A percentile compares a stretch with the other conserved stretches of the same genome.
phyloP scores from a whole-genome alignment of 2,797 vertebrate species.

The Oreochromis mossambicus region DNA sequence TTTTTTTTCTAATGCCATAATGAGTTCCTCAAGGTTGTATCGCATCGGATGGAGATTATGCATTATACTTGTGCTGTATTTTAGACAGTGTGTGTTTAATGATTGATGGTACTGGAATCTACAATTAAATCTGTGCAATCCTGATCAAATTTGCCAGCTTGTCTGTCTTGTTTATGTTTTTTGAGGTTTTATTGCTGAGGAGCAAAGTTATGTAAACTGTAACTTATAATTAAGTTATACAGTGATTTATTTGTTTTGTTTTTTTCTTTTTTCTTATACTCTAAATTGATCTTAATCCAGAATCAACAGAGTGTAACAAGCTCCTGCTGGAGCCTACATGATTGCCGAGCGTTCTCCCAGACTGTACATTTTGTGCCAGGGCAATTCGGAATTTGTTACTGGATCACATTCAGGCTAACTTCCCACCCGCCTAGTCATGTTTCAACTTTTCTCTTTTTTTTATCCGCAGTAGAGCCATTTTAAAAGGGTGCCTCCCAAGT shows the following conservation, averaged over 20 bases:
- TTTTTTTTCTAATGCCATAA: slow-evolving; percentile 19
- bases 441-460: background rate
- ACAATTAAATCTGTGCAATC: slow-evolving; percentile 57
- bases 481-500: slow-evolving; percentile 21
- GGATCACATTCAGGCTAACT: slow-evolving; percentile 34
- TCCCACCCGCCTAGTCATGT: slow-evolving; percentile 51
- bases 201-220: background rate
- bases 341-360: background rate
- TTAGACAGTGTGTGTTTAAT: background rate
- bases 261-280: background rate
- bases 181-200: slow-evolving; percentile 1
- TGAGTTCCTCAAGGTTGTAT: background rate
- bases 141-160: background rate
- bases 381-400: slow-evolving; percentile 30
- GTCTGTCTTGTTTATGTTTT: slow-evolving; percentile 10
- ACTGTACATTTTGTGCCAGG: slow-evolving; percentile 34
- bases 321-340: slow-evolving; percentile 21
- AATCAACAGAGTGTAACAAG: slow-evolving; percentile 4
- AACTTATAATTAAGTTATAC: slow-evolving; percentile 12
- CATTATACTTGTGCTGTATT: slow-evolving; percentile 20
- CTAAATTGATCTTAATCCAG: slow-evolving; percentile 21
- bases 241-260: background rate
- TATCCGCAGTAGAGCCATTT: background rate
- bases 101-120: slow-evolving; percentile 10
- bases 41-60: background rate